Percentiles rank a stretch among this genome's conserved stretches.
These are phyloP conservation scores for Tragelaphus strepsiceros DNA, from an alignment of 2,113 vertebrate genomes.

Conservation along the genomic window DNA sequence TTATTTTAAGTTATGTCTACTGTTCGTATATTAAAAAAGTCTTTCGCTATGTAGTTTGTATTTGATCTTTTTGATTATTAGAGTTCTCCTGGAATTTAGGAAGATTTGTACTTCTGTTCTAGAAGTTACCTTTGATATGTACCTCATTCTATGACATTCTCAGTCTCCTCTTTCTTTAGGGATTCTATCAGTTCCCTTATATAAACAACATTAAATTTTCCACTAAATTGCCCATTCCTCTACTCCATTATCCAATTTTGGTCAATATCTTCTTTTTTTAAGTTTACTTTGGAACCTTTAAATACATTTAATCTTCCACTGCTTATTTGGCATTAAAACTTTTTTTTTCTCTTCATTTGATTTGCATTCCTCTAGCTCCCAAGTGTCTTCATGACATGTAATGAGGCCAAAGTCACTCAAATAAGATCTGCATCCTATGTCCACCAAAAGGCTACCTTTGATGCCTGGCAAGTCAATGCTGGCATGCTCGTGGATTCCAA, in stretches of 20 bases:
- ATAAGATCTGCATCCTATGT: neutral
- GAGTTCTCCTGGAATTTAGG: neutral
- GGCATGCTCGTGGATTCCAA: constrained; percentile 98
- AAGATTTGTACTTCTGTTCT: neutral
- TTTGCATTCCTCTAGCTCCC: neutral
- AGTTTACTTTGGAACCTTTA: neutral
- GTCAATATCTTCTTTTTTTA: neutral
- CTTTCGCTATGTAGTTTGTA: neutral
- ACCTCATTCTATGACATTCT: neutral
- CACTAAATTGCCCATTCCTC: neutral
- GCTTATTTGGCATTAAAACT: neutral
- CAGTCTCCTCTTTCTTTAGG: neutral
- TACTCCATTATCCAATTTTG: neutral
- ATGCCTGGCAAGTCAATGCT: constrained; percentile 98
- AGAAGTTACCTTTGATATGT: neutral
- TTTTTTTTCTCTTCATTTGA: neutral
- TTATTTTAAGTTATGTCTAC: neutral
- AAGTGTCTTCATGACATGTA: neutral
- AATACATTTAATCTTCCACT: neutral
- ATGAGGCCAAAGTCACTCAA: neutral
- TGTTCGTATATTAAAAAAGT: neutral
- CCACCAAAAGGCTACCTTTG: constrained; percentile 85
- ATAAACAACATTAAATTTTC: neutral
- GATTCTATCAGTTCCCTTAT: neutral
- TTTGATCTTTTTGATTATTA: neutral